Conservation (phyloP, 2,113 vertebrate genomes). For the Panthera leo region DNA sequence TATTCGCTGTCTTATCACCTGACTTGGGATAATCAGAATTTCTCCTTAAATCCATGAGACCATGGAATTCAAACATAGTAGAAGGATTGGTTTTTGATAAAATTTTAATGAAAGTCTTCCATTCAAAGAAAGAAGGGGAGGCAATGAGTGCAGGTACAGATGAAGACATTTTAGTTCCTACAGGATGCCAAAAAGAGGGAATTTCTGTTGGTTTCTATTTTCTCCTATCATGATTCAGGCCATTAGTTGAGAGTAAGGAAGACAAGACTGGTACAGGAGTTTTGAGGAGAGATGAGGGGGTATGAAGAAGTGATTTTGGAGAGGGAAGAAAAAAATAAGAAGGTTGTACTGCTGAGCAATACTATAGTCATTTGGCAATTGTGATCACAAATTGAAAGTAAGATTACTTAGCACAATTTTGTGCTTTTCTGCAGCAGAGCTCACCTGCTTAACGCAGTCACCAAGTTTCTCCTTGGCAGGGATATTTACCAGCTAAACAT, state of each 20-base stretch:
- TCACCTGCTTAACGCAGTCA: neutral
- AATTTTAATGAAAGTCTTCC: neutral
- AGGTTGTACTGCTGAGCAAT: no score
- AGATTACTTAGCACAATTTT: neutral
- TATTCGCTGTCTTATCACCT: neutral
- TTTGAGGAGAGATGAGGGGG: neutral
- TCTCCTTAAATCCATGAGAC: neutral
- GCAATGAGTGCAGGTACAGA: neutral
- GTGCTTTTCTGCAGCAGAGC: neutral
- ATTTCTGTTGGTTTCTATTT: neutral
- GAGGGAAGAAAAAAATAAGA: neutral
- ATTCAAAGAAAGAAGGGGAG: neutral
- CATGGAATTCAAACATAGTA: neutral
- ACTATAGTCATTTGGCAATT: neutral
- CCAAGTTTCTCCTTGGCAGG: neutral
- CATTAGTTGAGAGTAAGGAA: neutral
- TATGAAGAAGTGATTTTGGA: neutral
- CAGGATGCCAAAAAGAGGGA: neutral
- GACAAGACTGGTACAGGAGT: neutral
- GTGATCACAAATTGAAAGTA: neutral
- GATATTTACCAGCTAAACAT: neutral
- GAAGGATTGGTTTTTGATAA: neutral
- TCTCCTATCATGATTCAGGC: neutral
- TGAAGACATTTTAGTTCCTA: neutral
- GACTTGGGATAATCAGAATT: neutral